Evolutionary conservation across 2,113 vertebrate genomes (phyloP).

Genomic region (Neotragus moschatus): DNA sequence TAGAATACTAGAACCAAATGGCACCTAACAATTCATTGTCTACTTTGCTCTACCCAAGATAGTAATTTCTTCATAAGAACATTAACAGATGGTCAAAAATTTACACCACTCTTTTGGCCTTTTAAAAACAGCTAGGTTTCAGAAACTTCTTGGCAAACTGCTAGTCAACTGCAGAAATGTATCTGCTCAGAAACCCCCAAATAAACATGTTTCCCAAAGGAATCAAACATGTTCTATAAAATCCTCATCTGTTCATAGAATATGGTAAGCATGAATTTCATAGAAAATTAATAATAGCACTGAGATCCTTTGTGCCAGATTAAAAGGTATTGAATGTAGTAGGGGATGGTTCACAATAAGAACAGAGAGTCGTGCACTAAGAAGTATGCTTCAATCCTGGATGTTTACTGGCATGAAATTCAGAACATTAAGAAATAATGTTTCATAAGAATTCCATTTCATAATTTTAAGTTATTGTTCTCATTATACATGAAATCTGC

Average conservation of each 20-base stretch:
- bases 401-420: neutral
- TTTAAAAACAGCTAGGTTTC: conserved; percentile 44
- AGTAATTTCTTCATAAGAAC: neutral
- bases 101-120: conserved; percentile 13
- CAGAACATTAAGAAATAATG: conserved; percentile 8
- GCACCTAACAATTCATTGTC: neutral
- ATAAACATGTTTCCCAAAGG: conserved; percentile 50
- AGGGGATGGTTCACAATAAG: neutral
- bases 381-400: neutral
- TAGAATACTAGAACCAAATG: neutral
- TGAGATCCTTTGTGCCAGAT: neutral
- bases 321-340: neutral
- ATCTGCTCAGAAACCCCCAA: conserved; percentile 55
- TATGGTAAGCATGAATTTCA: neutral
- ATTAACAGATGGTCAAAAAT: conserved; percentile 43
- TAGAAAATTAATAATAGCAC: neutral
- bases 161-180: conserved; percentile 53
- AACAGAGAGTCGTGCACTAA: neutral
- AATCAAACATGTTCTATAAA: conserved; percentile 37
- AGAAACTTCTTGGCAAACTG: conserved; percentile 59
- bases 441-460: neutral
- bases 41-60: neutral
- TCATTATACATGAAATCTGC: neutral
- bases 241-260: neutral
- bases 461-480: neutral